Evolutionary conservation across 2,888 invertebrate genomes (phyloP).

Genomic region (Synergus laeviventris): DNA sequence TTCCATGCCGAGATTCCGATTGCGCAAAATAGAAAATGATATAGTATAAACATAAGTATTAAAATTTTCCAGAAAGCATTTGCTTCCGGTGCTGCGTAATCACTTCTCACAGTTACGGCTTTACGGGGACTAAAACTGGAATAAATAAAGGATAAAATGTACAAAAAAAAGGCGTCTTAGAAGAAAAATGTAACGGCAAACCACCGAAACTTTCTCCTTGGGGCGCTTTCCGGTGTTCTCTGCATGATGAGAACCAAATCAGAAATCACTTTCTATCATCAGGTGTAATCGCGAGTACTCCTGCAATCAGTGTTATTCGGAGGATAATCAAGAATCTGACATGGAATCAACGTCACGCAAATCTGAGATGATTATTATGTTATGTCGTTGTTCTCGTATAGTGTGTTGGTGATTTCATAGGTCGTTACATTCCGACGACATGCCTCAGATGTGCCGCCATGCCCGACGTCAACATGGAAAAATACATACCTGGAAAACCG

Average conservation of each 20-base stretch:
- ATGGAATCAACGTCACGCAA: background rate
- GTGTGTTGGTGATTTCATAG: conserved; percentile 29
- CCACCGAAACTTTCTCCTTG: conserved; percentile 30
- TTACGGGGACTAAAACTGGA: conserved; percentile 17
- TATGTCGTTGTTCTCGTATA: background rate
- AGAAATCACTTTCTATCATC: conserved; percentile 37
- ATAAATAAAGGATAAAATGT: background rate
- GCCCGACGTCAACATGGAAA: conserved; percentile 4
- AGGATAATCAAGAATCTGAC: background rate
- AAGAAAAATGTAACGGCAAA: conserved; percentile 7
- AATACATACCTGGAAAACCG: conserved; percentile 30
- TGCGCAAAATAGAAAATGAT: background rate
- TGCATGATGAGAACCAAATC: conserved; percentile 36
- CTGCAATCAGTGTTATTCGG: conserved; percentile 15
- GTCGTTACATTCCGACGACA: conserved; percentile 26
- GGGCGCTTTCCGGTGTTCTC: conserved; percentile 11
- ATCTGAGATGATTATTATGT: background rate
- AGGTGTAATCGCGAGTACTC: background rate
- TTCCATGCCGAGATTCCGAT: background rate
- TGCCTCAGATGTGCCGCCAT: conserved; percentile 23
- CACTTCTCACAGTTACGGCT: background rate
- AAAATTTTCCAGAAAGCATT: too few relatives aligned
- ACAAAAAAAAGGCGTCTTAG: background rate
- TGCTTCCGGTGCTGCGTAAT: too few relatives aligned
- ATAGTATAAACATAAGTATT: too few relatives aligned